These are phyloP conservation scores for Pangasius sanitwongsei DNA, from an alignment of 2,797 vertebrate genomes.

Conservation along the genomic window DNA sequence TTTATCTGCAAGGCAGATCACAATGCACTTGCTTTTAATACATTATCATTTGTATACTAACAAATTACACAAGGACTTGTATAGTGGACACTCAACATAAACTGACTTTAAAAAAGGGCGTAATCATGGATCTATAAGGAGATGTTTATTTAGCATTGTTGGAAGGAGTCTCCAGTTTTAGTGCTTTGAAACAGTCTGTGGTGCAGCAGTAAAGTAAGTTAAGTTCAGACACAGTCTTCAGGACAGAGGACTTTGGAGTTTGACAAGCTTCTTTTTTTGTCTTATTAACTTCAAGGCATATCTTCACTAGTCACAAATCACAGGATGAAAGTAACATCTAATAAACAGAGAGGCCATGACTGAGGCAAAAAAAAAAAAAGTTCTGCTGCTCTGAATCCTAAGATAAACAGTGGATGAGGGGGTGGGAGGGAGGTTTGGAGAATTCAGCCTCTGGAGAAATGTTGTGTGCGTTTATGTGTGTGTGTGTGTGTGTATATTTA, in stretches of 20 bases:
- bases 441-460: slow-evolving; percentile 12
- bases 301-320: slow-evolving; percentile 21
- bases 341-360: slow-evolving; percentile 24
- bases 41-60: not conserved
- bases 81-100: not conserved
- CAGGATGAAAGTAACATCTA: not conserved
- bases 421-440: slow-evolving; percentile 3
- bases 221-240: not conserved
- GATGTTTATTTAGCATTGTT: not conserved
- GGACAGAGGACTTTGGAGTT: not conserved
- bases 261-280: not conserved
- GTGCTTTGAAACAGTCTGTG: too few relatives aligned
- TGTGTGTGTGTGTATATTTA: not conserved
- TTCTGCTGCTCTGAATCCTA: slow-evolving; percentile 6
- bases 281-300: slow-evolving; percentile 8
- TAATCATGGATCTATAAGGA: not conserved
- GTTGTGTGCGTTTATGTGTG: not conserved
- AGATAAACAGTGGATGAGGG: slow-evolving; percentile 31
- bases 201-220: not conserved
- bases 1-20: not conserved
- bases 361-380: not conserved
- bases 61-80: not conserved
- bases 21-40: not conserved
- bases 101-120: not conserved
- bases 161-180: slow-evolving; percentile 18